Conservation (phyloP, 2,797 vertebrate species). For the Poecilia gillii region DNA sequence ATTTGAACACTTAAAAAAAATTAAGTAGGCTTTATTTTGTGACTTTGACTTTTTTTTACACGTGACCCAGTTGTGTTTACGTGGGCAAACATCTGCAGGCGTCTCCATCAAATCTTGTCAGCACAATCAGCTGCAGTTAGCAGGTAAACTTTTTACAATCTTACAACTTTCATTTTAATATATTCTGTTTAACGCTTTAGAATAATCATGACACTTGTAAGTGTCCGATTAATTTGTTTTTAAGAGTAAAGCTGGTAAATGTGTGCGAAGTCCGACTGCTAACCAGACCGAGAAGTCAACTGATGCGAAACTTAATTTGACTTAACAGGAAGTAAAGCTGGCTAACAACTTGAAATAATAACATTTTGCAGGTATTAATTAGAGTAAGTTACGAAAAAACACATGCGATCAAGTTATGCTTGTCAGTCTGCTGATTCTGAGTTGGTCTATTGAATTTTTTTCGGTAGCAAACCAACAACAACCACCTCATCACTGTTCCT, state of each 20-base stretch:
- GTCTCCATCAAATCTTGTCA: constrained; percentile 43
- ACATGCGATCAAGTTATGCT: not conserved
- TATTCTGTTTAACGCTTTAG: fast-evolving
- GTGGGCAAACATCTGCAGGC: constrained; percentile 55
- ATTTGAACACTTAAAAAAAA: not conserved
- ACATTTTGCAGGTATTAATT: not conserved
- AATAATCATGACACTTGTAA: not conserved
- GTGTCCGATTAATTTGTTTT: not conserved
- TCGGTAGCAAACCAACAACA: constrained; percentile 21
- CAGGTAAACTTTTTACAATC: constrained; percentile 67
- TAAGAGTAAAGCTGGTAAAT: not conserved
- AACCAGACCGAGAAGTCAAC: constrained; percentile 13
- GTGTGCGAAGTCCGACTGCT: constrained; percentile 7
- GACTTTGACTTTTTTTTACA: not conserved
- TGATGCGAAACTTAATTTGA: constrained; percentile 33
- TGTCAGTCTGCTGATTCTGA: not conserved
- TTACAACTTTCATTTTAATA: constrained; percentile 6
- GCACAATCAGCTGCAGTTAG: constrained; percentile 34
- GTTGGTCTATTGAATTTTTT: too few relatives aligned
- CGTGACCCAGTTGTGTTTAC: constrained; percentile 44
- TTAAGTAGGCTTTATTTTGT: fast-evolving
- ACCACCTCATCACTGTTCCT: constrained; percentile 60
- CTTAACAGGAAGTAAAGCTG: constrained; percentile 19
- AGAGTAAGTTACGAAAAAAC: constrained; percentile 1
- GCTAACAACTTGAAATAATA: not conserved